Conservation (phyloP, 1,140 invertebrate genomes). For the Drosophila tropicalis region DNA sequence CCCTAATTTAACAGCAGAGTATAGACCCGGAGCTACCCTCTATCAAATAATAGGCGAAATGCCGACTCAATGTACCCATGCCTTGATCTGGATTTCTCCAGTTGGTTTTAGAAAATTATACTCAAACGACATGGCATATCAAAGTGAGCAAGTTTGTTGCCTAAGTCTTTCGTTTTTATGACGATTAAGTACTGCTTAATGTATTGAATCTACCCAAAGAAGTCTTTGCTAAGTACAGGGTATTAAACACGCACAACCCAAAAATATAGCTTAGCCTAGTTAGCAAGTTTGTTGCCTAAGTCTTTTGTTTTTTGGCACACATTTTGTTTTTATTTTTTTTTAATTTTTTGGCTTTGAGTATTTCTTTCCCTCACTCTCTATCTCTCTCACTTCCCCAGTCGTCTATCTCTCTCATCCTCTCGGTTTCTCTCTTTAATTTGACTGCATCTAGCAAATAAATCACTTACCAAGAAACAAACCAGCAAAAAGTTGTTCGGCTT, state of each 20-base stretch:
- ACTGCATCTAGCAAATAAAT: slow-evolving; percentile 9
- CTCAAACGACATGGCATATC: too few species aligned
- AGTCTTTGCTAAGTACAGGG: neutral
- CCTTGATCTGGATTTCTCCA: too few species aligned
- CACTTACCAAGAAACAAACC: slow-evolving; percentile 26
- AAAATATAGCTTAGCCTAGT: slow-evolving; percentile 41
- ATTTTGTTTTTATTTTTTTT: slow-evolving; percentile 14
- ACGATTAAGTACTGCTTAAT: too few species aligned
- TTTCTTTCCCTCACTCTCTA: neutral
- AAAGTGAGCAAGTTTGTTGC: too few species aligned
- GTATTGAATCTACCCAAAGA: too few species aligned
- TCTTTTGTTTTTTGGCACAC: slow-evolving; percentile 62
- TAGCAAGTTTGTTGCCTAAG: slow-evolving; percentile 75
- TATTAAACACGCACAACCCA: neutral
- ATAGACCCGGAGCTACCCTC: too few species aligned
- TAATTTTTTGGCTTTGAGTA: neutral
- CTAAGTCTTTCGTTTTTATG: too few species aligned
- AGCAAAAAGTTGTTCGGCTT: slow-evolving; percentile 30
- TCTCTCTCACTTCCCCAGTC: too few species aligned
- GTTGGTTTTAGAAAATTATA: too few species aligned
- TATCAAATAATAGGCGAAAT: too few species aligned
- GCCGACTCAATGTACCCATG: too few species aligned
- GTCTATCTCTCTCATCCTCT: neutral
- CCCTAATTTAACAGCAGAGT: too few species aligned
- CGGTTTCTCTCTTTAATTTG: neutral